Evolutionary conservation across 2,113 vertebrate species (phyloP), one percentile per base, ranked within the genome.

Genomic region (Pelusios castaneus): DNA sequence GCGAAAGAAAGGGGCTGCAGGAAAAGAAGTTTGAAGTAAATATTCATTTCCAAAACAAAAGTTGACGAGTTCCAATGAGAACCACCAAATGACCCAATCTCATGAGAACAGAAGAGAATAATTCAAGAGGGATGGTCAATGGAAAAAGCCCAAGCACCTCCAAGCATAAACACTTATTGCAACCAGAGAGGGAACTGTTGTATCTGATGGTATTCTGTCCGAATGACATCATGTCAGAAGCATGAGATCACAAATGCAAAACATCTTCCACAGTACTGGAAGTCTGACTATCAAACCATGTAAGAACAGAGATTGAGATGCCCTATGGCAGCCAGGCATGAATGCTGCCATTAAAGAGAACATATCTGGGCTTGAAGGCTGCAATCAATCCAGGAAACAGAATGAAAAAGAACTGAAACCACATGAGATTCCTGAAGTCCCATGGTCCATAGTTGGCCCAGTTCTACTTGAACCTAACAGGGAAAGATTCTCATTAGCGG

Each of bases 151-250:
- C 43, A 80, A 70, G 31, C 41, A 51, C 38, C 56, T 83, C 27
- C 52, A 45, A 60, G n/a, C 7, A 17, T 25, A 51, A 31, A 54
- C 38, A 34, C 38, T 51, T 90, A 84, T 86, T 21, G 2, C 8
- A 27, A 8, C 79, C 0, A 1, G 92, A 55, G 29, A 63, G 29
- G 79, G 95, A 95, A 70, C 84, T 5, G 83, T 87, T 2, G 0
- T 89, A 95, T 95, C 95, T 93, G 95, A 95, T 96, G 94, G 94
- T 94, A 88, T 5, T 34, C 87, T 25, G 0, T 38, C 94, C 93
- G 97, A 79, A 82, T 3, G 76, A 3, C 4, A 87, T 43, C 79
- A 3, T 88, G 84, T 94, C 93, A 84, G 90, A 75, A 22, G 34
- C 41, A 38, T 80, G 67, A 84, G 55, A 88, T 85, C 29, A 81